Evolutionary conservation across 2,797 vertebrate species (phyloP).

Genomic region (Brachymystax lenok): DNA sequence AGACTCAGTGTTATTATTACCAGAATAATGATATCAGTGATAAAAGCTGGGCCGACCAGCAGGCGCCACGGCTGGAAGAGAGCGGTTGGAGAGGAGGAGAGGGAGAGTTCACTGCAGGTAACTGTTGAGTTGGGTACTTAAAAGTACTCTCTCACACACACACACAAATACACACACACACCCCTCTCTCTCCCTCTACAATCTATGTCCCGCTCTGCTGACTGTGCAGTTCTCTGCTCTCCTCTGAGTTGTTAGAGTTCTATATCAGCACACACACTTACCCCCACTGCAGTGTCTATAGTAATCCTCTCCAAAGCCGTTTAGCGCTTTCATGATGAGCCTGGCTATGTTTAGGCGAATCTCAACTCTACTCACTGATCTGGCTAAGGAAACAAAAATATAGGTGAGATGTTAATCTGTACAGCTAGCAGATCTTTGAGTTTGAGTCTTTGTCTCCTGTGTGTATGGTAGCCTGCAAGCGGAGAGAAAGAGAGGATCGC

Average conservation of each 20-base stretch:
- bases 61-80: constrained; percentile 35
- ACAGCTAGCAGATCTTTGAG: background rate
- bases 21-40: constrained; percentile 47
- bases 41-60: constrained; percentile 51
- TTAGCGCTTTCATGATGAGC: background rate
- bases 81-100: constrained; percentile 7
- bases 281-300: no score
- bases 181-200: background rate
- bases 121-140: background rate
- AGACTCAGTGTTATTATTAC: constrained; percentile 29
- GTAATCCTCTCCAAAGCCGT: background rate
- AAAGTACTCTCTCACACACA: background rate
- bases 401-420: background rate
- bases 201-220: constrained; percentile 7
- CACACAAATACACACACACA: background rate
- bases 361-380: background rate
- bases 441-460: background rate
- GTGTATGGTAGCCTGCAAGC: background rate
- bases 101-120: constrained; percentile 19
- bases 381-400: background rate
- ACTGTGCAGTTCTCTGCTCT: constrained; percentile 11
- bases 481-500: background rate
- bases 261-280: background rate
- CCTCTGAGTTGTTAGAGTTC: background rate
- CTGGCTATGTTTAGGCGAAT: background rate